A percentile compares a stretch with the other conserved stretches of the same genome.
Evolutionary conservation across 1,140 invertebrate species (phyloP).

Genomic region (Ceratina australensis): DNA sequence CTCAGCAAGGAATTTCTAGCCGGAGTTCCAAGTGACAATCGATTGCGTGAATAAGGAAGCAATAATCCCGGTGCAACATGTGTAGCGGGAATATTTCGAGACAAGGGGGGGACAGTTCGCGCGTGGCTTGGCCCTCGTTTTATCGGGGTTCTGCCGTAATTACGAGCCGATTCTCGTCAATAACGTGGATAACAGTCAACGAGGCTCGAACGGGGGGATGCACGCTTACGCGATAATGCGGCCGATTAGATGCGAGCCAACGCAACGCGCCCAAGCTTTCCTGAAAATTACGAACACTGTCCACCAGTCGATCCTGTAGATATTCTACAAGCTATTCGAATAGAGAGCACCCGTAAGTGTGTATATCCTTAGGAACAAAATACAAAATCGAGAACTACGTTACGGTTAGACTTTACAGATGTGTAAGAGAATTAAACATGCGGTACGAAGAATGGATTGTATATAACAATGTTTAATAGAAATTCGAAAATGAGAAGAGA

Average conservation of each 20-base stretch:
- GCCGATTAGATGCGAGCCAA: constrained; percentile 28
- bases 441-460: no score
- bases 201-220: constrained; percentile 20
- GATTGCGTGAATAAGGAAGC: neutral
- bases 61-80: neutral
- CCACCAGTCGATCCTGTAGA: neutral
- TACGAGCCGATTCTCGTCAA: constrained; percentile 31
- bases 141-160: constrained; percentile 28
- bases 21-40: neutral
- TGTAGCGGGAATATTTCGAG: constrained; percentile 19
- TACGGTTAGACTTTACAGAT: no score
- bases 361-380: no score
- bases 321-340: no score
- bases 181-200: constrained; percentile 44
- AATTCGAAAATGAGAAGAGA: no score
- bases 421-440: no score
- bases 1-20: neutral
- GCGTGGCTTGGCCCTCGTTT: neutral
- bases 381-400: no score
- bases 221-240: constrained; percentile 39
- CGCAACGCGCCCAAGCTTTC: neutral
- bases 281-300: constrained; percentile 18
- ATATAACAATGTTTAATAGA: no score
- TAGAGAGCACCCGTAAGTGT: no score
- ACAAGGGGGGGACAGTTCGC: neutral